Conservation (phyloP, 2,113 vertebrate genomes). For the Melanerpes formicivorus region DNA sequence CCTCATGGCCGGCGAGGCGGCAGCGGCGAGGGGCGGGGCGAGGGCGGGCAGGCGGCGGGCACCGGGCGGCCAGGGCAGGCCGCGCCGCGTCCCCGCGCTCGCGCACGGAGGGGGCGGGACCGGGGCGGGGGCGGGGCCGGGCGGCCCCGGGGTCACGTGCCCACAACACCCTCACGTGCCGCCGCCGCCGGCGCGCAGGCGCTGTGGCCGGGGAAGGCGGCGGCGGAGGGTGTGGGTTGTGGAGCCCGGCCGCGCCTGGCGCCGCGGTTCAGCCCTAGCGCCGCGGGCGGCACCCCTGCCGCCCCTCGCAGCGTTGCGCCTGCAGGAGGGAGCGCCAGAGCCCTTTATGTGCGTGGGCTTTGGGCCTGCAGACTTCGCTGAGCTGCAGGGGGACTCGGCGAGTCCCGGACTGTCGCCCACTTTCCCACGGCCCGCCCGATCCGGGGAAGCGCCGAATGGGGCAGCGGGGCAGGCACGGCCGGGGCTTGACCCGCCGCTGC, state of each 20-base stretch:
- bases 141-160: slow-evolving; percentile 60
- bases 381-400: too few species aligned
- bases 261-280: not conserved
- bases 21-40: slow-evolving; percentile 44
- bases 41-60: not conserved
- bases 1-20: slow-evolving; percentile 27
- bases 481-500: not conserved
- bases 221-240: not conserved
- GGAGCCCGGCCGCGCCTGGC: not conserved
- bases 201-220: not conserved
- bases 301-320: too few species aligned
- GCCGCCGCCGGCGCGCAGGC: not conserved
- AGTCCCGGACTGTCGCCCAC: too few species aligned
- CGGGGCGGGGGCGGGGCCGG: not conserved
- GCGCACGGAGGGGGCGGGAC: slow-evolving; percentile 18
- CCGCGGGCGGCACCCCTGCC: too few species aligned
- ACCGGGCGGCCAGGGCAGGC: slow-evolving; percentile 44
- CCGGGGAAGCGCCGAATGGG: not conserved
- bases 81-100: slow-evolving; percentile 9
- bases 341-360: not conserved
- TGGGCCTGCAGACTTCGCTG: not conserved
- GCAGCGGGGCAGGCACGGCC: not conserved
- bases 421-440: not conserved
- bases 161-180: slow-evolving; percentile 77
- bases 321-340: not conserved